phyloP scores from a whole-genome alignment of 2,888 invertebrate genomes.

The Nineta flava region DNA sequence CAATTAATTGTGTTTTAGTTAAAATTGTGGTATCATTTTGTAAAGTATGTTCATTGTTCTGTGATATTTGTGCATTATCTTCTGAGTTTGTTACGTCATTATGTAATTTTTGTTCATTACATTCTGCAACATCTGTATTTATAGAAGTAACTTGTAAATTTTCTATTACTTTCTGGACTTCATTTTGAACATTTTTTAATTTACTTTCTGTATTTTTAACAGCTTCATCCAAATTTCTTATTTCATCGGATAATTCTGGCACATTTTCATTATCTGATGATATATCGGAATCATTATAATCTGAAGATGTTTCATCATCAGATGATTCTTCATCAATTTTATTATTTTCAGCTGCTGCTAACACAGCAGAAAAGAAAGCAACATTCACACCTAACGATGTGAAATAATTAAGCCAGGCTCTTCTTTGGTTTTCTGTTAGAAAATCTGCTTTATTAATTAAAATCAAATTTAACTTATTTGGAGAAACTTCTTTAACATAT shows the following conservation, averaged over 20 bases:
- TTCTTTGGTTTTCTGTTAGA: slow-evolving; percentile 62
- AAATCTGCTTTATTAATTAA: slow-evolving; percentile 94
- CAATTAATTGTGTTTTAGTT: slow-evolving; percentile 50
- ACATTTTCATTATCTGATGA: slow-evolving; percentile 8
- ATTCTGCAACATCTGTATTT: not conserved
- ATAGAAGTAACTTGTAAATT: slow-evolving; percentile 13
- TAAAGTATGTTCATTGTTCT: slow-evolving; percentile 8
- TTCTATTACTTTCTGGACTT: slow-evolving; percentile 28
- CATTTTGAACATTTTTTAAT: slow-evolving; percentile 24
- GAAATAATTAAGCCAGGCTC: slow-evolving; percentile 78
- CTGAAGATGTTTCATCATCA: slow-evolving; percentile 12
- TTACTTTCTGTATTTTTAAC: slow-evolving; percentile 33
- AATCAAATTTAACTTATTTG: slow-evolving; percentile 60
- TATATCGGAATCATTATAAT: slow-evolving; percentile 11
- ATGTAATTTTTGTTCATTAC: slow-evolving; percentile 8
- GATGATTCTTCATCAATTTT: slow-evolving; percentile 18
- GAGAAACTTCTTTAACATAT: slow-evolving; percentile 64
- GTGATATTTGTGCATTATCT: slow-evolving; percentile 1
- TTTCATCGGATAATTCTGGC: slow-evolving; percentile 11
- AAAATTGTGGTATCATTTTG: slow-evolving; percentile 43
- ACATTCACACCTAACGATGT: slow-evolving; percentile 47
- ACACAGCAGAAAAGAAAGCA: slow-evolving; percentile 83
- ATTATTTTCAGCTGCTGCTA: slow-evolving; percentile 33
- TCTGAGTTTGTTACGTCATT: slow-evolving; percentile 9
- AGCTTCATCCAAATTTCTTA: slow-evolving; percentile 30